These are phyloP conservation scores for Rhizoglyphus robini DNA, from an alignment of 1,140 invertebrate species.

Conservation along the genomic window DNA sequence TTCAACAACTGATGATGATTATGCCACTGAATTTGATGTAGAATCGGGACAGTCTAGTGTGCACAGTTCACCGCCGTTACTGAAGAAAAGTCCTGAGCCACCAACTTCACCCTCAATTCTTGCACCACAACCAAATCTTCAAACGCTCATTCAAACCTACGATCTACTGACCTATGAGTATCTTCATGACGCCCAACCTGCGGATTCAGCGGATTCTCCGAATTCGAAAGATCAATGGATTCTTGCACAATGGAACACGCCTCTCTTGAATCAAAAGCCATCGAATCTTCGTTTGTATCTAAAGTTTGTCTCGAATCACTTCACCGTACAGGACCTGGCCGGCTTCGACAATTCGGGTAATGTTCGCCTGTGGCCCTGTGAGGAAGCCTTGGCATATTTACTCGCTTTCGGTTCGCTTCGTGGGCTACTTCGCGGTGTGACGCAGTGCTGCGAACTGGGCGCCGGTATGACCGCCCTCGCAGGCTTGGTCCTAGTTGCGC, in stretches of 20 bases:
- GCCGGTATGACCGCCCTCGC: background rate
- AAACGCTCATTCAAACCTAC: background rate
- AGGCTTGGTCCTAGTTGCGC: background rate
- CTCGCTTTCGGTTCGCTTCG: background rate
- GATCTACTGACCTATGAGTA: background rate
- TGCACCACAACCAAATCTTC: background rate
- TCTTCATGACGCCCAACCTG: background rate
- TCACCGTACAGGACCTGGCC: background rate
- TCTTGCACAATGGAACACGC: background rate
- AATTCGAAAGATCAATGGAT: background rate
- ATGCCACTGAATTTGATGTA: background rate
- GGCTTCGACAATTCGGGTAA: constrained; percentile 14
- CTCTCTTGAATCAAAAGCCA: background rate
- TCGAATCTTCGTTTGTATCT: background rate
- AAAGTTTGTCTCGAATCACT: background rate
- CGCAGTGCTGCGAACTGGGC: background rate
- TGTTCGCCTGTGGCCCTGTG: constrained; percentile 7
- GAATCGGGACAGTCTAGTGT: background rate
- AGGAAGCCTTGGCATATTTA: background rate
- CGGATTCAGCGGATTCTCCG: background rate
- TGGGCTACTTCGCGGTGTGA: background rate
- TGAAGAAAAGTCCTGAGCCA: background rate
- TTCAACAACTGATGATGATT: background rate
- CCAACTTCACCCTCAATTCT: background rate
- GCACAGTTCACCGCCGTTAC: background rate